Evolutionary conservation across 2,113 vertebrate genomes (phyloP), one percentile per base, ranked within the genome.

Genomic region (Stegostoma tigrinum): DNA sequence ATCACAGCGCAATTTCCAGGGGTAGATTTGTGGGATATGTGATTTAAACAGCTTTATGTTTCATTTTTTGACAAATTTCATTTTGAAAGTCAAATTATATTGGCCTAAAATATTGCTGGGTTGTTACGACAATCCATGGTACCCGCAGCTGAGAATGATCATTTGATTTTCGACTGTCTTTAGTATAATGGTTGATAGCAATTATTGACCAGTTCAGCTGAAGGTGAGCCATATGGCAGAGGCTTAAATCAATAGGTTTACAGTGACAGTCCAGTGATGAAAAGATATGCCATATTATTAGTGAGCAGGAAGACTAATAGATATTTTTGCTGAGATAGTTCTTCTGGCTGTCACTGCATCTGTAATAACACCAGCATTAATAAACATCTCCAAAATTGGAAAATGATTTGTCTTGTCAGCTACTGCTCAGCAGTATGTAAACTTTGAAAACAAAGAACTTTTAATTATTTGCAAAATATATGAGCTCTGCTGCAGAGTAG

Each of bases 161-260:
- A 61, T 90, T 90, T 61, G 27, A 52, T 90, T 90, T 5, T 30
- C 52, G 30, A 27, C 27, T 10, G 17, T 5, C 48, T 30, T 61
- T 61, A 61, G 45, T 90, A 34, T 42, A 83, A 61, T 52, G 30
- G 24, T 61, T 90, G 48, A 30, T 3, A 52, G 67, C 45, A 93
- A 38, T 66, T 67, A 93, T 93, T 93, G 55, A 95, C 68, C 42
- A 27, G 94, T 48, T 52, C 94, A 95, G 38, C 24, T 34, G 45
- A 95, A 95, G 94, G 27, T 72, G 52, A 75, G 23, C 67, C 94
- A 34, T 75, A 67, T 95, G 67, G 94, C 70, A 48, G 45, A 72
- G 68, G 94, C 34, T 72, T 95, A 68, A 70, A 27, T 95, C 21
- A 48, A 95, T 42, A 68, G 67, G 67, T 95, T 95, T 95, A 75